Evolutionary conservation across 2,888 invertebrate species (phyloP), one percentile per base, ranked within the genome.

Genomic region (Philereme vetulata): DNA sequence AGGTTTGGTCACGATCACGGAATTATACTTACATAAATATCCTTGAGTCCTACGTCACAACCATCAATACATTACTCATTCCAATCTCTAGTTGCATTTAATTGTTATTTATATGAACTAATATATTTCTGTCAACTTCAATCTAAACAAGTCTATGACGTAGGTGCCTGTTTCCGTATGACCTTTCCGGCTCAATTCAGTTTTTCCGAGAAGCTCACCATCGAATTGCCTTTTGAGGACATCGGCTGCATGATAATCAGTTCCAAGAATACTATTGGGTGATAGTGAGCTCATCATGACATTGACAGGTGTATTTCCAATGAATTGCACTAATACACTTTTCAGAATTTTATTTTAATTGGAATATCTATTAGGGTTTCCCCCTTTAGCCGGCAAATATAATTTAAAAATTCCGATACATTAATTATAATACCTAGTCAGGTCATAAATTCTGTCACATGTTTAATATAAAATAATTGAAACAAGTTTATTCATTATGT

Each of bases 241-340:
- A 64, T 51, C 34, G 48, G 11, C 56, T 52, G 64, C 62, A 65
- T 61, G 9, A 51, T 55, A 59, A 66, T 66, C 40, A 54, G 48
- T 68, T 65, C 68, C 51, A n/a, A 54, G 68, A 67, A 68, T 59
- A 56, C 7, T 62, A 60, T 63, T 63, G 54, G 56, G 55, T 54
- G 62, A 58, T 36, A 51, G 43, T n/a, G 64, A 61, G 60, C 57
- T 68, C 61, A 63, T 62, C 51, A 34, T 51, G 44, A 21, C 5
- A 38, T 46, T 9, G 52, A 53, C 36, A 44, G 44, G 44, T 44
- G 1, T 0, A 44, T 6, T 38, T 38, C 38, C 38, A 7, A 38
- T 38, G 38, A 38, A 38, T 36, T 36, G 35, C 7, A 6, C 38
- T 38, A 38, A 38, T 38, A 6, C 38, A 3, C 38, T 38, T 38